phyloP scores from a whole-genome alignment of 2,888 invertebrate genomes.

The Meiosimyza platycephala region DNA sequence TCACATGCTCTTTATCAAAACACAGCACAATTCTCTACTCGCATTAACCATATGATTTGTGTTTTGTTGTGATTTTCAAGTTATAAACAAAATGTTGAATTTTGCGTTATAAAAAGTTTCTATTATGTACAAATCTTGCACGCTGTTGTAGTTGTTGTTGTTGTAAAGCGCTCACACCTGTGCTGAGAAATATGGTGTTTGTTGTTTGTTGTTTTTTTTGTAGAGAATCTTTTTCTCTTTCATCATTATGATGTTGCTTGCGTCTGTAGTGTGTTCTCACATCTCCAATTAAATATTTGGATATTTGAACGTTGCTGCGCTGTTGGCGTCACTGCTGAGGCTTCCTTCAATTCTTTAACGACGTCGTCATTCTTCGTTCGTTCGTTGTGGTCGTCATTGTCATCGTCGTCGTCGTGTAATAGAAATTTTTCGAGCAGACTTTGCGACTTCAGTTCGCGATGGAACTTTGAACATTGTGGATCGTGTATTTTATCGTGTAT shows the following conservation, averaged over 20 bases:
- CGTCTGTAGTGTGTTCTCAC: conserved; percentile 30
- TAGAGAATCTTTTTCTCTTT: conserved; percentile 38
- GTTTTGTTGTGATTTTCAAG: conserved; percentile 21
- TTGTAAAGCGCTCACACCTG: neutral
- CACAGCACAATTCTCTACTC: neutral
- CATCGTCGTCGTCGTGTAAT: conserved; percentile 20
- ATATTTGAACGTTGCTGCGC: conserved; percentile 40
- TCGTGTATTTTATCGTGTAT: conserved; percentile 46
- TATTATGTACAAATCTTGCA: too few relatives aligned
- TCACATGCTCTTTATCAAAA: neutral
- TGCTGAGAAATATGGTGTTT: neutral
- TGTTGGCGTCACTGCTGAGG: conserved; percentile 12
- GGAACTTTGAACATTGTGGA: conserved; percentile 66
- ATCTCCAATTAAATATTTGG: conserved; percentile 52
- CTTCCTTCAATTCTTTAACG: conserved; percentile 27
- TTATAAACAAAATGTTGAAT: neutral
- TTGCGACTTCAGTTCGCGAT: conserved; percentile 60
- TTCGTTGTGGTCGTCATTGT: neutral
- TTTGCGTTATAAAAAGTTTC: too few relatives aligned
- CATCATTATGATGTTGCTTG: conserved; percentile 32
- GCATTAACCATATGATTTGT: conserved; percentile 25
- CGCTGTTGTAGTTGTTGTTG: too few relatives aligned
- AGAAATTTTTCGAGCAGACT: conserved; percentile 37
- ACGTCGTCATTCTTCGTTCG: conserved; percentile 14
- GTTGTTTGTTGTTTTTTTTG: conserved; percentile 6